Base-by-base conservation (phyloP, 1,140 invertebrate species). In the Nephila pilipes region DNA sequence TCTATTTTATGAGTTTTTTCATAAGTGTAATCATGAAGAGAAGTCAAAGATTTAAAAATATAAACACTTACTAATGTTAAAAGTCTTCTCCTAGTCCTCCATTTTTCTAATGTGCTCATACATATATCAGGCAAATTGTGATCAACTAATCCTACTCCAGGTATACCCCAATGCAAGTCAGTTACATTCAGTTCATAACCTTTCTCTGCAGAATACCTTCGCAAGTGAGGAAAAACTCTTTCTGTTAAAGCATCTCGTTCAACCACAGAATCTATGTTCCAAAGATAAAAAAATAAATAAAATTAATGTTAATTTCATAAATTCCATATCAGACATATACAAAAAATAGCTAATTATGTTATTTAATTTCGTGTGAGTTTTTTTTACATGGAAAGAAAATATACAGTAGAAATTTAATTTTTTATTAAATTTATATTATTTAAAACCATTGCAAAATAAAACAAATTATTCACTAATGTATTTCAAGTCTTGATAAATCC, bases 61-160 rank as follows among this genome's bases (percentile, higher is more conserved):
- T 60, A 18, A 3, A 20, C 32, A 60, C 36, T 87, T 93, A 94
- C 93, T 79, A 94, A 38, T 63, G 91, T 93, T 10, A 94, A 38
- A 20, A 94, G 63, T 85, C 83, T 75, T 65, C 93, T 80, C 60
- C 93, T 94, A 22, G 85, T 87, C 29, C 89, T 92, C 85, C 90
- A 85, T 36, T 94, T 81, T 58, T 93, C 87, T 58, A 94, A 63
- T 14, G 63, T 69, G 32, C 63, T 96, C 75, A 97, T 96, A 94
- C 97, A 97, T 69, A 97, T 96, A 94, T 97, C 97, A 0, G 97
- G 97, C 95, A 97, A 97, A 94, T 97, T 96, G 94, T 97, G 97
- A 95, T 97, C 97, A 60, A 97, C 95, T 94, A 97, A 96, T 94
- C 97, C 97, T 94, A 97, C 97, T 14, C 97, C 95, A 10, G 96